Conservation (phyloP, 2,797 vertebrate species). For the Yasuhikotakia modesta region DNA sequence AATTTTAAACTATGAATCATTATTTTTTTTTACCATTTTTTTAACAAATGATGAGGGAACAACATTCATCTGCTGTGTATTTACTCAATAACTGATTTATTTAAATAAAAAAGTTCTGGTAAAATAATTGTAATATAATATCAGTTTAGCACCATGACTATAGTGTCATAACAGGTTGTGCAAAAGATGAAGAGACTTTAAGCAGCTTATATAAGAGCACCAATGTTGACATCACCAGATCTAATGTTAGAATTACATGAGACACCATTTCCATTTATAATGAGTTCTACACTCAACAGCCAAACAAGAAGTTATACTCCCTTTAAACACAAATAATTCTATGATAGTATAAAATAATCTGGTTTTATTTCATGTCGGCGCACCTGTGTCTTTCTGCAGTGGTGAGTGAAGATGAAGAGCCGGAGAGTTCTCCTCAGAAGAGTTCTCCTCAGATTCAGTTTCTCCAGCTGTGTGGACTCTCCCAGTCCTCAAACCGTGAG, state of each 20-base stretch:
- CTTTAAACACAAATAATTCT: background rate
- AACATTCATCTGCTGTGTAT: no score
- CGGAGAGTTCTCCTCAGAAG: background rate
- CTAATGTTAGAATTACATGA: slow-evolving; percentile 30
- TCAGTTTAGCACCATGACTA: slow-evolving; percentile 46
- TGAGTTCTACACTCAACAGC: background rate
- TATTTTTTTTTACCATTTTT: no score
- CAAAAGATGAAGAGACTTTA: background rate
- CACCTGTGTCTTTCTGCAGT: background rate
- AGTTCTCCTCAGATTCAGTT: background rate
- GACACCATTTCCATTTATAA: slow-evolving; percentile 26
- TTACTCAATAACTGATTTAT: no score
- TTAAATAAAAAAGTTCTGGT: background rate
- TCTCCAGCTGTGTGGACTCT: slow-evolving; percentile 1
- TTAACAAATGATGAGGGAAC: no score
- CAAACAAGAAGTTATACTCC: background rate
- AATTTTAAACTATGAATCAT: no score
- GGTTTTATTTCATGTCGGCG: background rate
- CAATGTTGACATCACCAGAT: slow-evolving; percentile 45
- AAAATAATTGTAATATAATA: background rate
- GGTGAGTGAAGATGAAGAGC: background rate
- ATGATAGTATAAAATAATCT: slow-evolving; percentile 1
- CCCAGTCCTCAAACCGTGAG: slow-evolving; percentile 1
- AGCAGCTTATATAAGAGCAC: slow-evolving; percentile 58
- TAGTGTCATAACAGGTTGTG: slow-evolving; percentile 12